Conservation (phyloP, 2,113 vertebrate genomes). For the Grallaria varia region DNA sequence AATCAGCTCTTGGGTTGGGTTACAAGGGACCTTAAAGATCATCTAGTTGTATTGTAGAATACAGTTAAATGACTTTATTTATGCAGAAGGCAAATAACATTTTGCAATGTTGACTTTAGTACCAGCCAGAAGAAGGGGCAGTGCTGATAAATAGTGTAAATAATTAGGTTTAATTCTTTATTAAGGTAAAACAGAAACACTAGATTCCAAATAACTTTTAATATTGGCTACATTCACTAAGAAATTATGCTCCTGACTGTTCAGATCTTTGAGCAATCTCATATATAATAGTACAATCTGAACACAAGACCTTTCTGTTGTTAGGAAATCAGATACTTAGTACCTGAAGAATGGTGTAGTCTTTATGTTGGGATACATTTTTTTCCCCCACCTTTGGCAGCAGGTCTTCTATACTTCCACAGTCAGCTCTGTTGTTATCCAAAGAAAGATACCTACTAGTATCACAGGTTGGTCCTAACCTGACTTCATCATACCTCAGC, state of each 20-base stretch:
- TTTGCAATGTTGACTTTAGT: neutral
- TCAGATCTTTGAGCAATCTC: neutral
- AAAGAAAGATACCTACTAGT: neutral
- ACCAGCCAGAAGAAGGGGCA: neutral
- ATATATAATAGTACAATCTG: neutral
- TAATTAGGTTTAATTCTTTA: neutral
- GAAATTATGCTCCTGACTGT: neutral
- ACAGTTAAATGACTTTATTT: neutral
- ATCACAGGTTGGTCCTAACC: neutral
- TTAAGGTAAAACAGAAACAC: neutral
- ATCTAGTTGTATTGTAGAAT: neutral
- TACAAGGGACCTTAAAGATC: neutral
- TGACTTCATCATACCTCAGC: neutral
- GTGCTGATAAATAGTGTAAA: neutral
- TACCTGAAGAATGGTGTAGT: neutral
- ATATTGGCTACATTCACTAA: neutral
- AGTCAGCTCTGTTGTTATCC: neutral
- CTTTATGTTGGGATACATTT: neutral
- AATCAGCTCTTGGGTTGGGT: neutral
- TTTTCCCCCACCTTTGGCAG: neutral
- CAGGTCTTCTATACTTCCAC: neutral
- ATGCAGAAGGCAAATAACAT: neutral
- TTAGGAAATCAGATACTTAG: neutral
- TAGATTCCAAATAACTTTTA: neutral
- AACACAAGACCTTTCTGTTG: neutral